Percentiles rank a stretch among this genome's conserved stretches.
These are phyloP conservation scores for Coregonus ussuriensis DNA, from an alignment of 2,797 vertebrate species.

Conservation along the genomic window DNA sequence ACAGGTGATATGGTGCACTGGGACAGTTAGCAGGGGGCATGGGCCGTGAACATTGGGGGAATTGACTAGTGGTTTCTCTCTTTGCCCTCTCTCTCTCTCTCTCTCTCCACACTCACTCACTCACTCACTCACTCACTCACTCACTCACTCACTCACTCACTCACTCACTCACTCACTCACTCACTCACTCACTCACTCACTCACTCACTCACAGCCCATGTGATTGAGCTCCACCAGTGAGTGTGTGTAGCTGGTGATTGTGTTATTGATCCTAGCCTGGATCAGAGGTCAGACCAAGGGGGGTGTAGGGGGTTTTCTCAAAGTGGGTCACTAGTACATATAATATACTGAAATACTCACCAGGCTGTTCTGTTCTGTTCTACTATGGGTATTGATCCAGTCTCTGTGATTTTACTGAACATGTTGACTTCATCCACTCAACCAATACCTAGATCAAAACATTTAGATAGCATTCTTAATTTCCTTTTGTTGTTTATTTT, in stretches of 20 bases:
- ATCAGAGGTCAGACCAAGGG: slow-evolving; percentile 5
- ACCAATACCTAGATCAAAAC: neutral
- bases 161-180: too few species aligned
- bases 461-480: too few species aligned
- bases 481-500: too few species aligned
- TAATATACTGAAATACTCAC: slow-evolving; percentile 5
- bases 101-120: neutral
- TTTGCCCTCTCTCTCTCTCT: neutral
- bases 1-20: neutral
- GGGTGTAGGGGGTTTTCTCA: slow-evolving; percentile 11
- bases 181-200: too few species aligned
- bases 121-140: too few species aligned
- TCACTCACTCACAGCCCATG: neutral
- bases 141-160: neutral
- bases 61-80: neutral
- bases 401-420: neutral
- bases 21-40: slow-evolving; percentile 15
- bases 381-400: too few species aligned
- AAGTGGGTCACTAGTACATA: slow-evolving; percentile 21
- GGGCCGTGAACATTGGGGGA: slow-evolving; percentile 3
- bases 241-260: neutral
- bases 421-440: neutral
- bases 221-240: neutral
- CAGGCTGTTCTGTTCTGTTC: slow-evolving; percentile 12
- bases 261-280: slow-evolving; percentile 45